These are phyloP conservation scores for Baronia brevicornis DNA, from an alignment of 2,888 invertebrate genomes.

Conservation along the genomic window DNA sequence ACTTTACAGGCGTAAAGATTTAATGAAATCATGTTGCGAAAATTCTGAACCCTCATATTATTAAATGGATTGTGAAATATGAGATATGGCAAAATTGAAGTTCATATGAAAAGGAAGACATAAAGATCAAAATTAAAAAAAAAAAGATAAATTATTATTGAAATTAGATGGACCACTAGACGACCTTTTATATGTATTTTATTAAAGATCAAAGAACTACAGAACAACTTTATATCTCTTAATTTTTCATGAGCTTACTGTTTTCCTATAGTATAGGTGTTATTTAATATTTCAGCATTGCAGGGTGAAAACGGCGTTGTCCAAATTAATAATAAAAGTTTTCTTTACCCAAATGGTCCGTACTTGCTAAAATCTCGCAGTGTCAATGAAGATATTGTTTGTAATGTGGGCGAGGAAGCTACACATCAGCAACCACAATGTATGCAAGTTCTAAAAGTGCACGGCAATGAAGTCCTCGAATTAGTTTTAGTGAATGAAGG, in stretches of 20 bases:
- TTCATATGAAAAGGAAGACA: no score
- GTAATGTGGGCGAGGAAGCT: slow-evolving; percentile 50
- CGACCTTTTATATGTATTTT: no score
- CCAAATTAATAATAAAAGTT: slow-evolving; percentile 77
- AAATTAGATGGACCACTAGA: no score
- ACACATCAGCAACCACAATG: slow-evolving; percentile 64
- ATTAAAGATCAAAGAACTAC: no score
- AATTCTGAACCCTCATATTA: no score
- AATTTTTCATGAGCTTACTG: background rate
- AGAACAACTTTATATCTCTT: background rate
- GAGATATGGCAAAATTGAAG: no score
- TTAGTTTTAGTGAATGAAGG: slow-evolving; percentile 79
- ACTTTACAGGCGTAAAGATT: no score
- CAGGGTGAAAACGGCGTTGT: slow-evolving; percentile 45
- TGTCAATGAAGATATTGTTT: slow-evolving; percentile 41
- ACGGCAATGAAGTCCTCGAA: slow-evolving; percentile 69
- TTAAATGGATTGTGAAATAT: no score
- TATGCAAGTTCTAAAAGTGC: slow-evolving; percentile 67
- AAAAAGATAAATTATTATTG: no score
- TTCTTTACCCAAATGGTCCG: slow-evolving; percentile 75
- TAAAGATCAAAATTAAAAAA: no score
- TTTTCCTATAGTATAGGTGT: background rate
- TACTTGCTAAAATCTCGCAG: slow-evolving; percentile 70
- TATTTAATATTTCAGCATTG: slow-evolving; percentile 34
- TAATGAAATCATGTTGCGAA: no score